A percentile compares a stretch with the other conserved stretches of the same genome.
These are phyloP conservation scores for Tachina grossa DNA, from an alignment of 2,888 invertebrate species.

Conservation along the genomic window DNA sequence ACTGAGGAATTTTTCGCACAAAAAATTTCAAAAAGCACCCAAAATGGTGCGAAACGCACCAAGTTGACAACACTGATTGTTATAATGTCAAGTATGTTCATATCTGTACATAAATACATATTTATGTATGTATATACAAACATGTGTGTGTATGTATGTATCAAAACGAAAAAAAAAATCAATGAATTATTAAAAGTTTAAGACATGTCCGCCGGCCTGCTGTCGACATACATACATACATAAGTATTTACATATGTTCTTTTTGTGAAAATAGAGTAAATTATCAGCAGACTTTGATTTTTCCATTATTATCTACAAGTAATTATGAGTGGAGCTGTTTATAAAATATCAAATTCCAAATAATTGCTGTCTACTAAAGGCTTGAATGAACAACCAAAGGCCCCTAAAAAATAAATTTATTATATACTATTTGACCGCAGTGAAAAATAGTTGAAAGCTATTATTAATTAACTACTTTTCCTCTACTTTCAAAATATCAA, in stretches of 20 bases:
- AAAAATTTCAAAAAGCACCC: no score
- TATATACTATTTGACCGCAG: no score
- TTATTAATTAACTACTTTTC: no score
- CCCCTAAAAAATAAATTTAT: background rate
- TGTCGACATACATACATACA: background rate
- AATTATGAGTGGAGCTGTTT: background rate
- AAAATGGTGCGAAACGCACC: no score
- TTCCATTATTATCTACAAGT: conserved; percentile 2
- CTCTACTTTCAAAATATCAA: no score
- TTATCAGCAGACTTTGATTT: conserved; percentile 59
- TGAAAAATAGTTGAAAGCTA: no score
- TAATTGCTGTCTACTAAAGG: conserved; percentile 19
- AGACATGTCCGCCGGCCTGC: background rate
- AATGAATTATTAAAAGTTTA: conserved; percentile 33
- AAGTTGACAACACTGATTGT: no score
- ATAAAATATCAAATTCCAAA: conserved; percentile 30
- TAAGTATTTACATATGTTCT: no score
- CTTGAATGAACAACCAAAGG: conserved; percentile 16
- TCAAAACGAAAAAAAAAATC: conserved; percentile 9
- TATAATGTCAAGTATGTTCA: background rate
- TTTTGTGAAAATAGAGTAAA: background rate
- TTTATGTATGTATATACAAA: background rate
- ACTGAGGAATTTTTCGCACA: no score
- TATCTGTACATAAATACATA: no score
- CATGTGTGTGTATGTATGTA: background rate